Conservation (phyloP, 2,113 vertebrate species). For the Pholis gunnellus region DNA sequence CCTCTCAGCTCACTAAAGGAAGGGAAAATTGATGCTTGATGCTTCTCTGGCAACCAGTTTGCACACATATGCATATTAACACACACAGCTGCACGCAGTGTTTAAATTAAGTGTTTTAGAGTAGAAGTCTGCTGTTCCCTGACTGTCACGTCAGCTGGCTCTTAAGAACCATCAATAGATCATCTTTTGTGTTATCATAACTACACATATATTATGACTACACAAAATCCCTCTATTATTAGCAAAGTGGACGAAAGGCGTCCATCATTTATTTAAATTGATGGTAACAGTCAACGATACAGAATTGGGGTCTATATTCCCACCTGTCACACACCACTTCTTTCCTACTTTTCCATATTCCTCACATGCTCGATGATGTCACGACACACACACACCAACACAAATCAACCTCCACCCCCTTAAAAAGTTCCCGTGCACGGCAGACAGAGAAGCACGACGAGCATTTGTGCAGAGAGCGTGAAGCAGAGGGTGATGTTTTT, state of each 20-base stretch:
- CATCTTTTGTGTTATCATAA: not conserved
- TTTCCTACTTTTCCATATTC: not conserved
- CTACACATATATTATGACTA: not conserved
- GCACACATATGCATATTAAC: slow-evolving; percentile 57
- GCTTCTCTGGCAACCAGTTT: slow-evolving; percentile 21
- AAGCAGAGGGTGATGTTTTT: slow-evolving; percentile 69
- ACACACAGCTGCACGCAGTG: slow-evolving; percentile 30
- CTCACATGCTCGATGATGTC: slow-evolving; percentile 16
- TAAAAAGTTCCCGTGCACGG: slow-evolving; percentile 38
- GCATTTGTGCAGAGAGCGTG: slow-evolving; percentile 66
- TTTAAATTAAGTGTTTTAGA: slow-evolving; percentile 32
- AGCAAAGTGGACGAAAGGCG: not conserved
- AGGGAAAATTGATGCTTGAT: slow-evolving; percentile 35
- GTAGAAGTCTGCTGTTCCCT: not conserved
- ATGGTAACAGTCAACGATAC: not conserved
- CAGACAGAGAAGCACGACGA: slow-evolving; percentile 32
- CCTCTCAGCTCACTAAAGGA: slow-evolving; percentile 59
- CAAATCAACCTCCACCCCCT: slow-evolving; percentile 9
- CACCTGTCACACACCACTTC: slow-evolving; percentile 19
- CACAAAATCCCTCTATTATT: not conserved
- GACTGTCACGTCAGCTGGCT: slow-evolving; percentile 7
- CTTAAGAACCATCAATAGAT: not conserved
- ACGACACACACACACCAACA: not conserved
- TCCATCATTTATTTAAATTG: not conserved
- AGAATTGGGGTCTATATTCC: not conserved